Base-by-base conservation (phyloP, 1,140 invertebrate genomes). In the Varroa destructor region DNA sequence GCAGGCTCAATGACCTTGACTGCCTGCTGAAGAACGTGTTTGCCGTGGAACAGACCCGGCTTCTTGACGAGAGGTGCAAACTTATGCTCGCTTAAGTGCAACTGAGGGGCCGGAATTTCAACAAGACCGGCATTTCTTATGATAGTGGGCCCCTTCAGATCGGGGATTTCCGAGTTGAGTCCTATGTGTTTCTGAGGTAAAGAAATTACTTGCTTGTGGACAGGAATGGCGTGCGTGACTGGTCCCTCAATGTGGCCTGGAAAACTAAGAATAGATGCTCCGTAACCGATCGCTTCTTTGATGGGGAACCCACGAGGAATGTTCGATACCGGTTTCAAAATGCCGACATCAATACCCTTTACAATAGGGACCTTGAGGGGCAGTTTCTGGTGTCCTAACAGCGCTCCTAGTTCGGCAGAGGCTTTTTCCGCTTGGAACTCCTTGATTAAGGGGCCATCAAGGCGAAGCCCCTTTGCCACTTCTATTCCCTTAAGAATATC, bases 351-450 rank as follows among this genome's bases (percentile, higher is more conserved):
- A 14, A 40, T 14, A 14, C 61, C 61, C 40, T 46, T 67, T 46
- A 67, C 61, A 40, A 67, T 67, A 2, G 61, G 61, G 12, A 67
- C 37, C 36, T 67, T 67, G 3, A 67, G 61, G 12, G 61, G 61
- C 10, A 67, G 61, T 37, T 40, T 67, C 12, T 67, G 40, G 5
- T 40, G 40, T 40, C 61, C 61, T 12, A 67, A 8, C 14, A 67
- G 61, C 14, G 61, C 61, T 4, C 61, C 46, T 1, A 67, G 36
- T 40, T 67, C 61, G 37, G 14, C 61, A 14, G 61, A 67, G 37
- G 61, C 61, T 67, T 67, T 67, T 8, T 67, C 61, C 1, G 61
- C 61, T 46, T 67, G 61, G 61, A 67, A 67, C 8, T 67, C 61
- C 36, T 40, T 67, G 37, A 67, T 67, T 40, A 67, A 37, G 12